Evolutionary conservation across 2,888 invertebrate species (phyloP), one percentile per base, ranked within the genome.

Genomic region (Heliothis peltigera): DNA sequence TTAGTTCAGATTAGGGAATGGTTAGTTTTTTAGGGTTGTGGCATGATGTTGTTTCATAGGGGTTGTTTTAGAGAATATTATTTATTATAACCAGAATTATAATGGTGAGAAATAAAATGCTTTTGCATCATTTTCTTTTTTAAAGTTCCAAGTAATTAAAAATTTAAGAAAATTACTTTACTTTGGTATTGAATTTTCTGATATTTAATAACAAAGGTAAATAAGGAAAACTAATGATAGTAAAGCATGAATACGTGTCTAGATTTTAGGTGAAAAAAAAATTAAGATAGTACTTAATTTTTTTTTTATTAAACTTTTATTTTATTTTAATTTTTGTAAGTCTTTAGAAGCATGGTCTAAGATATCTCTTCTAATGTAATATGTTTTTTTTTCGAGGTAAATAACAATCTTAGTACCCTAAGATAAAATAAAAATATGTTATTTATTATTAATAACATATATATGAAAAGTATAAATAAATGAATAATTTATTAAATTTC

Each of bases 241-340:
- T 10, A n/a, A 46, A 53, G 72, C 69, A 70, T 65, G 69, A 15
- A 21, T 44, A 43, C 58, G 46, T 21, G 0, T 58, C 10, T 39
- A 62, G 18, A 12, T 15, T 53, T 39, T 12, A n/a, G 1, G 35
- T 43, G 0, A 21, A 15, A 44, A 49, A 39, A n/a, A 19, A 32
- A 12, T 3, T 28, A 43, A 70, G 8, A 6, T 4, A 15, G 28
- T 43, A 3, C 17, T 48, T n/a, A 32, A n/a, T n/a, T 18, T 39
- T 49, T n/a, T 7, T 18, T 5, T 22, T 7, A 4, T 1, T 25
- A 35, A n/a, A n/a, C 7, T 5, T 25, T 10, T 17, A 19, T 8
- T 5, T 15, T 25, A 28, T 43, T 0, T n/a, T 46, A 42, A 21
- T 32, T 1, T 51, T 60, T 12, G 0, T 19, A n/a, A 5, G 25